Conservation (phyloP, 2,113 vertebrate genomes). For the Rhynchopsitta pachyrhyncha region DNA sequence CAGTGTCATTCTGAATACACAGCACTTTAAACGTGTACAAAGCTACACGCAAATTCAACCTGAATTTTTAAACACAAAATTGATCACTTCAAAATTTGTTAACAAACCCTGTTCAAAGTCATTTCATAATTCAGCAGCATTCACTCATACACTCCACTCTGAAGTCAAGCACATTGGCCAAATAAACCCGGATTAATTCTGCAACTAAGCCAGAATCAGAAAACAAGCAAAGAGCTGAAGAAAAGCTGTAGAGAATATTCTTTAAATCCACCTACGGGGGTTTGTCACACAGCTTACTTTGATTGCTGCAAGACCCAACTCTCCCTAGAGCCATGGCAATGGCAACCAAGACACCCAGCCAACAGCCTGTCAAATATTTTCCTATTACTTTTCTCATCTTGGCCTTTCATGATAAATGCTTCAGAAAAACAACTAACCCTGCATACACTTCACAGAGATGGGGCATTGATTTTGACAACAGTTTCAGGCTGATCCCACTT, state of each 20-base stretch:
- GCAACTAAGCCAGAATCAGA: background rate
- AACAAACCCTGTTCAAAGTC: background rate
- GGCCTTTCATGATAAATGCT: background rate
- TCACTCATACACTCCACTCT: background rate
- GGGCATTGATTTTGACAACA: background rate
- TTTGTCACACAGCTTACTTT: background rate
- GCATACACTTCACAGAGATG: accelerated
- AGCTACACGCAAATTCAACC: background rate
- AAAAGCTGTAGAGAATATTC: background rate
- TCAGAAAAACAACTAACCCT: background rate
- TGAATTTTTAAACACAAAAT: background rate
- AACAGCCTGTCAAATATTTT: background rate
- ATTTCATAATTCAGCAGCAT: background rate
- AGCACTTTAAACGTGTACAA: background rate
- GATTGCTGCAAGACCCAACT: background rate
- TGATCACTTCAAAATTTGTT: background rate
- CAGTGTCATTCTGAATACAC: accelerated
- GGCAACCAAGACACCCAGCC: background rate
- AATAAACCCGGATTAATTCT: background rate
- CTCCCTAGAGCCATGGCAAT: background rate
- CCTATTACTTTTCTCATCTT: background rate
- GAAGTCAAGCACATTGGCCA: background rate
- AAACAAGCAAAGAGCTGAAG: background rate
- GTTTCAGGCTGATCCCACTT: background rate
- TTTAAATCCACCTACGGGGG: background rate